Conservation (phyloP, 2,888 invertebrate species). For the Podotricha telesiphe region DNA sequence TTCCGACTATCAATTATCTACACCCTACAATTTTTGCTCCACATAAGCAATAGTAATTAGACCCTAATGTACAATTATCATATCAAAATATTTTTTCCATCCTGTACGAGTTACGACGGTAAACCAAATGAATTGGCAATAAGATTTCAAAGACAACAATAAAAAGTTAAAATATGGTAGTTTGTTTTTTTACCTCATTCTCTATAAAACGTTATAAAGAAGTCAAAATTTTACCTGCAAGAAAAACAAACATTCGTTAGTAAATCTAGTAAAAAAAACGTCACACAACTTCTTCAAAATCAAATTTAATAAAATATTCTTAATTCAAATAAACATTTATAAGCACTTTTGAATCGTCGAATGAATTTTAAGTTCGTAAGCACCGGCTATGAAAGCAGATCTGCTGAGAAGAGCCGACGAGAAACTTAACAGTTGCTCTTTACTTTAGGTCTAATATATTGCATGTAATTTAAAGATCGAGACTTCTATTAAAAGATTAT, state of each 20-base stretch:
- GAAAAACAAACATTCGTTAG: slow-evolving; percentile 3
- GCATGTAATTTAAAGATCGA: not conserved
- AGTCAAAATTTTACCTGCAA: not conserved
- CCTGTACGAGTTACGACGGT: not conserved
- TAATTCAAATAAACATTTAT: too few species aligned
- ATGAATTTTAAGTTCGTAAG: too few species aligned
- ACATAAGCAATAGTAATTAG: slow-evolving; percentile 2
- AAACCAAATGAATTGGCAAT: not conserved
- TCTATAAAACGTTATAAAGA: not conserved
- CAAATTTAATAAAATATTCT: too few species aligned
- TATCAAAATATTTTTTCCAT: not conserved
- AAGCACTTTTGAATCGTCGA: too few species aligned
- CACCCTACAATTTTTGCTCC: slow-evolving; percentile 19
- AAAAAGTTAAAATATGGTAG: not conserved
- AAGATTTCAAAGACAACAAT: not conserved
- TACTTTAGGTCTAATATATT: too few species aligned
- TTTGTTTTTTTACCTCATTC: not conserved
- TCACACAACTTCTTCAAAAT: too few species aligned
- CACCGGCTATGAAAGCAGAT: too few species aligned
- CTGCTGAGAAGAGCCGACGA: too few species aligned
- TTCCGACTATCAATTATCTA: slow-evolving; percentile 42
- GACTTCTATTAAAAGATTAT: slow-evolving; percentile 26
- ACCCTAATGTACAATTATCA: not conserved
- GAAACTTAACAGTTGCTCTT: too few species aligned
- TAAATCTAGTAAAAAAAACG: too few species aligned